Evolutionary conservation across 2,888 invertebrate species (phyloP).

Genomic region (Spilarctia lutea): DNA sequence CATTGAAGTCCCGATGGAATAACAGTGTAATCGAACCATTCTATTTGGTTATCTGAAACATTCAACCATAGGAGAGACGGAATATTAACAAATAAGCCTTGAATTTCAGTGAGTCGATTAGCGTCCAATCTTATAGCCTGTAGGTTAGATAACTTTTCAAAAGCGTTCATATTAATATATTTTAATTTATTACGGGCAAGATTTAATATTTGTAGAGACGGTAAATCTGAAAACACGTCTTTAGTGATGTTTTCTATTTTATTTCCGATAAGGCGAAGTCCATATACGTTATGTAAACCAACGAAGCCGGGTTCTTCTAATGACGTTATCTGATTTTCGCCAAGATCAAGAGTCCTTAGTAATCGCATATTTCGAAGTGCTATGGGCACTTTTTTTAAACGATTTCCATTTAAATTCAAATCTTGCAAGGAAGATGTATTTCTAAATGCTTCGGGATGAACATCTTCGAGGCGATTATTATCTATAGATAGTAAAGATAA

Average conservation of each 20-base stretch:
- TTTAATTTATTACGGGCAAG: slow-evolving; percentile 94
- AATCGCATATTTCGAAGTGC: slow-evolving; percentile 95
- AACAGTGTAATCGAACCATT: slow-evolving; percentile 95
- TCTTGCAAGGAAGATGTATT: slow-evolving; percentile 97
- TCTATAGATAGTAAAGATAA: slow-evolving; percentile 94
- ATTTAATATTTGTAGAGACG: slow-evolving; percentile 94
- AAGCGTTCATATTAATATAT: slow-evolving; percentile 92
- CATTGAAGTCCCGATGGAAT: slow-evolving; percentile 94
- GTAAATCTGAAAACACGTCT: slow-evolving; percentile 92
- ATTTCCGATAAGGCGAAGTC: slow-evolving; percentile 95
- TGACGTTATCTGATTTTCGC: slow-evolving; percentile 94
- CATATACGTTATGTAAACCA: slow-evolving; percentile 94
- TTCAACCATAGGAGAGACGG: slow-evolving; percentile 95
- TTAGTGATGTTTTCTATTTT: slow-evolving; percentile 93
- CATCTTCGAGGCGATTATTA: slow-evolving; percentile 93
- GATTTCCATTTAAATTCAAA: slow-evolving; percentile 95
- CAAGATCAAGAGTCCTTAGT: slow-evolving; percentile 95
- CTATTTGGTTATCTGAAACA: slow-evolving; percentile 95
- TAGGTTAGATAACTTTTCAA: slow-evolving; percentile 92
- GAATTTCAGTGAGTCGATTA: slow-evolving; percentile 93
- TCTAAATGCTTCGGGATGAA: slow-evolving; percentile 95
- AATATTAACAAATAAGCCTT: slow-evolving; percentile 93
- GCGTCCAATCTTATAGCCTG: slow-evolving; percentile 95
- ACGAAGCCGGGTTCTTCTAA: slow-evolving; percentile 94
- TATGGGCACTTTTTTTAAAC: slow-evolving; percentile 92